Conservation (phyloP, 2,113 vertebrate species). For the Ailurus styani region DNA sequence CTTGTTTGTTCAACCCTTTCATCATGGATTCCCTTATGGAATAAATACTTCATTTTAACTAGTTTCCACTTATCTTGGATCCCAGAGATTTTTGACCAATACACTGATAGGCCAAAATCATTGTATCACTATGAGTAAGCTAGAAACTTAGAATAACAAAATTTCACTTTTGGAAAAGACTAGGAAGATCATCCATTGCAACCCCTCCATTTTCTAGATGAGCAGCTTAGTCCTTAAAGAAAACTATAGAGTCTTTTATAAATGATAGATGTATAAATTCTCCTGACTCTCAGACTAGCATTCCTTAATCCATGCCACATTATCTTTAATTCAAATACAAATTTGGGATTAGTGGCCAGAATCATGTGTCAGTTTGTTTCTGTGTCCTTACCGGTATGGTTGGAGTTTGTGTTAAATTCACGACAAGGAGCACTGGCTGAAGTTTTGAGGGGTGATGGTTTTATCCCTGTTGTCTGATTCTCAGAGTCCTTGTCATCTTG, state of each 20-base stretch:
- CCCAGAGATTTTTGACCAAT: neutral
- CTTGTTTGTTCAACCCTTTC: neutral
- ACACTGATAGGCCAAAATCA: neutral
- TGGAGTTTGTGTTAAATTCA: slow-evolving; percentile 57
- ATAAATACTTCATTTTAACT: neutral
- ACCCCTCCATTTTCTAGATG: neutral
- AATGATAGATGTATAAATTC: neutral
- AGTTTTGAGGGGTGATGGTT: neutral
- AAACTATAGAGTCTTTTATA: neutral
- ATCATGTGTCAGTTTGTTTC: neutral
- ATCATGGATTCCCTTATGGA: neutral
- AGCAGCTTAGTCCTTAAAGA: neutral
- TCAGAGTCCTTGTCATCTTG: neutral
- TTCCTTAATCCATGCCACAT: neutral
- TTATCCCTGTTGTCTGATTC: slow-evolving; percentile 50
- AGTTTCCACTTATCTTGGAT: neutral
- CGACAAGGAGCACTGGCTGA: neutral
- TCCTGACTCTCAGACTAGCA: neutral
- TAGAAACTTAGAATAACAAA: neutral
- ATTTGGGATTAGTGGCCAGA: neutral
- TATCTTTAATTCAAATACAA: neutral
- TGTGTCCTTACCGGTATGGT: slow-evolving; percentile 64
- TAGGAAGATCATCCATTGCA: neutral
- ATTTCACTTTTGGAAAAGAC: neutral
- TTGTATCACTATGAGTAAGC: neutral